phyloP scores from a whole-genome alignment of 2,888 invertebrate species.

The Beris morrisii region DNA sequence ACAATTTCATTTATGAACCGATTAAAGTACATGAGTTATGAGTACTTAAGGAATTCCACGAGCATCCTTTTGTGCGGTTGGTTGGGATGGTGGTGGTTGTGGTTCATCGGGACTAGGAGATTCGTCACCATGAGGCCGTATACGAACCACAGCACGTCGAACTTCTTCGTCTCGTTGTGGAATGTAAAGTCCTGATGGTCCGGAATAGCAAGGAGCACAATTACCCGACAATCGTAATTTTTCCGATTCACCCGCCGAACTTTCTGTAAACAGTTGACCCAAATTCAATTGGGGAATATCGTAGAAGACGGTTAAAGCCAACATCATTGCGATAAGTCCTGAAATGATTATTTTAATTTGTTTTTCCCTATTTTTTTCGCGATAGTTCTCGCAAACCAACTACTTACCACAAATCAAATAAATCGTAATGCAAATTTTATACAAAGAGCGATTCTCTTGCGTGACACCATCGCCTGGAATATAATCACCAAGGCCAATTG shows the following conservation, averaged over 20 bases:
- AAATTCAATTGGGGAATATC: slow-evolving; percentile 88
- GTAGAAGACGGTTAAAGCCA: slow-evolving; percentile 81
- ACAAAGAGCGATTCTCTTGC: slow-evolving; percentile 75
- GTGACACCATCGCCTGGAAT: slow-evolving; percentile 75
- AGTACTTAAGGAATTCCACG: slow-evolving; percentile 57
- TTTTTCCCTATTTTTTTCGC: neutral
- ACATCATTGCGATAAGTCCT: slow-evolving; percentile 83
- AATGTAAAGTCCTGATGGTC: slow-evolving; percentile 55
- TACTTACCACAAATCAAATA: slow-evolving; percentile 53
- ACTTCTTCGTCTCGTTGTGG: slow-evolving; percentile 60
- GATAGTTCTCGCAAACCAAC: neutral
- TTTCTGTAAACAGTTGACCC: slow-evolving; percentile 73
- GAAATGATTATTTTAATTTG: slow-evolving; percentile 45
- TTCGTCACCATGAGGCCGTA: slow-evolving; percentile 65
- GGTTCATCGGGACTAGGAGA: slow-evolving; percentile 73
- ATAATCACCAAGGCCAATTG: slow-evolving; percentile 87
- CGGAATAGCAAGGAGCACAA: slow-evolving; percentile 53
- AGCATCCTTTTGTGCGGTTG: slow-evolving; percentile 45
- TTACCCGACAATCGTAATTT: slow-evolving; percentile 66
- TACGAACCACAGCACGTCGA: slow-evolving; percentile 65
- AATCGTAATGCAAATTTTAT: slow-evolving; percentile 81
- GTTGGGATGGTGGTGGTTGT: slow-evolving; percentile 59
- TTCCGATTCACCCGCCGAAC: slow-evolving; percentile 64
- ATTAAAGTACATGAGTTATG: slow-evolving; percentile 7
- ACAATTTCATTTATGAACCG: neutral